These are phyloP conservation scores for Papilio machaon DNA, from an alignment of 1,140 invertebrate species.

Conservation along the genomic window DNA sequence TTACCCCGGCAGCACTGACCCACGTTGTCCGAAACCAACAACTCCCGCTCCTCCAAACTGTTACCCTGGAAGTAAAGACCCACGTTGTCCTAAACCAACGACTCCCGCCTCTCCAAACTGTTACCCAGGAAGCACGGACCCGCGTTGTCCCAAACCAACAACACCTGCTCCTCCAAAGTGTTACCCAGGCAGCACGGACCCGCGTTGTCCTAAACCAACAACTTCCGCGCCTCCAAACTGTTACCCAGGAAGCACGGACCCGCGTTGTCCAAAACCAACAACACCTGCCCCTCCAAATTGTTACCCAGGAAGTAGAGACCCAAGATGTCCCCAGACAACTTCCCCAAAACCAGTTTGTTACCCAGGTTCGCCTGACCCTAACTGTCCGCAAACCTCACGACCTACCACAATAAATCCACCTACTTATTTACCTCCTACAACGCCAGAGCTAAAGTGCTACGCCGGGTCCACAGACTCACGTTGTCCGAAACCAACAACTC, in stretches of 20 bases:
- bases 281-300: conserved; percentile 49
- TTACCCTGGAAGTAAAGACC: conserved; percentile 66
- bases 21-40: too few species aligned
- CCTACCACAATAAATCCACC: conserved; percentile 44
- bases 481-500: conserved; percentile 62
- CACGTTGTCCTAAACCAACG: too few species aligned
- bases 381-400: conserved; percentile 61
- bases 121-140: too few species aligned
- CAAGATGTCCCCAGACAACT: conserved; percentile 62
- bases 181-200: conserved; percentile 64
- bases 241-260: conserved; percentile 70
- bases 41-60: too few species aligned
- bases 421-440: conserved; percentile 52
- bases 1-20: too few species aligned
- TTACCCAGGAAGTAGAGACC: conserved; percentile 68
- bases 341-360: conserved; percentile 40
- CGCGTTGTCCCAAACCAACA: conserved; percentile 70
- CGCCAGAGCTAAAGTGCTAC: conserved; percentile 61
- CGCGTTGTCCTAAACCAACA: conserved; percentile 64
- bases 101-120: too few species aligned
- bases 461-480: conserved; percentile 75
- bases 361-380: conserved; percentile 59
- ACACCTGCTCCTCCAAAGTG: conserved; percentile 60
- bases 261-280: conserved; percentile 61
- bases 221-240: conserved; percentile 54